Conservation (phyloP, 2,113 vertebrate species). For the Mixornis gularis region DNA sequence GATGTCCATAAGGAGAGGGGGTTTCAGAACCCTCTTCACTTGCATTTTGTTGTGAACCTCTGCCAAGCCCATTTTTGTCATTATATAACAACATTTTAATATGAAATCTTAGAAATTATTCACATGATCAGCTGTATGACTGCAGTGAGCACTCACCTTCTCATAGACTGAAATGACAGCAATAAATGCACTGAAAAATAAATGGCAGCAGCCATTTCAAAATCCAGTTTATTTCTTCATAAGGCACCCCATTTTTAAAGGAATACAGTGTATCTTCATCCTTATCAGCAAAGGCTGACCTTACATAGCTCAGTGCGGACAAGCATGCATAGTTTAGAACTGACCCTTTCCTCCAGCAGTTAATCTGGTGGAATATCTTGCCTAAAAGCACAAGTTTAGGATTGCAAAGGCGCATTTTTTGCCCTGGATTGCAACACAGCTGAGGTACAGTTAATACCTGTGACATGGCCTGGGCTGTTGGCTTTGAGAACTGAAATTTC, state of each 20-base stretch:
- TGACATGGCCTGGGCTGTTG: accelerated
- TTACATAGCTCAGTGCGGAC: background rate
- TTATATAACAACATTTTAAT: background rate
- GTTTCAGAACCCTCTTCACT: background rate
- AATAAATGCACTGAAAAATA: background rate
- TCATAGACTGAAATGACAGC: background rate
- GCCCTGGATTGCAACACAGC: slow-evolving; percentile 36
- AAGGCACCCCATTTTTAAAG: background rate
- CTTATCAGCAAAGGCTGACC: background rate
- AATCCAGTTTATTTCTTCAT: background rate
- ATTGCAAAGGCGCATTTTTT: background rate
- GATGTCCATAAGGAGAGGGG: background rate
- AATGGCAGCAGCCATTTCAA: background rate
- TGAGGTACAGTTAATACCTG: slow-evolving; percentile 23
- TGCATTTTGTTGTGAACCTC: background rate
- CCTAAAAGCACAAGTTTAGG: slow-evolving; percentile 28
- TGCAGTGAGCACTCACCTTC: background rate
- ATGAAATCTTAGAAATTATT: background rate
- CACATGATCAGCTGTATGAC: background rate
- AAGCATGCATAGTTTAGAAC: background rate
- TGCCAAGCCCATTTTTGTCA: background rate
- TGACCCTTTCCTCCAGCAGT: background rate
- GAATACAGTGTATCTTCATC: background rate
- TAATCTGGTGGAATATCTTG: slow-evolving; percentile 20
- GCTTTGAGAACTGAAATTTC: background rate